Evolutionary conservation across 2,888 invertebrate genomes (phyloP).

Genomic region (Poecilobothrus nobilitatus): DNA sequence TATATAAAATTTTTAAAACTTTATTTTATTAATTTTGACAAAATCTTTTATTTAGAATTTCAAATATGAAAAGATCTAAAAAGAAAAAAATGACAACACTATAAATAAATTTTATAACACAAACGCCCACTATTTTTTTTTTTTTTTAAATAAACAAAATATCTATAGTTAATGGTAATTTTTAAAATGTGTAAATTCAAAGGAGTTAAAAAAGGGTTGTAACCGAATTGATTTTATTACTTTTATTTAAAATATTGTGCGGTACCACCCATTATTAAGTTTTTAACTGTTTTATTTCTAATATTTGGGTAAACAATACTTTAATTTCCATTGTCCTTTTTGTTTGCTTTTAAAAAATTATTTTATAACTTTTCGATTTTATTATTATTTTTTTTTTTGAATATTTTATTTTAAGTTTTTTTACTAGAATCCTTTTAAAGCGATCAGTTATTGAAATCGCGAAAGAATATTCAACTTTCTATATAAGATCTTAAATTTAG

Average conservation of each 20-base stretch:
- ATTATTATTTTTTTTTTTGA: neutral
- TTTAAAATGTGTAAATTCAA: too few relatives aligned
- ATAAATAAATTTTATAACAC: too few relatives aligned
- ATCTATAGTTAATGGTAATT: too few relatives aligned
- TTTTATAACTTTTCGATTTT: constrained; percentile 4
- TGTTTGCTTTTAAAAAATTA: neutral
- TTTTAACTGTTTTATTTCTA: neutral
- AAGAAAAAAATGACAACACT: too few relatives aligned
- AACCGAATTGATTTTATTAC: neutral
- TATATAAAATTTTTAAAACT: too few relatives aligned
- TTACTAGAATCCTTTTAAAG: neutral
- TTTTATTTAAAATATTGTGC: neutral
- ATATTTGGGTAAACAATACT: neutral
- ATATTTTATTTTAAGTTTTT: neutral
- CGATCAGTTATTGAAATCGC: neutral
- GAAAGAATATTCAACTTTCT: neutral
- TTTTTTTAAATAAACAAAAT: too few relatives aligned
- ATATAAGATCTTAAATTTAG: too few relatives aligned
- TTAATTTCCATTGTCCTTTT: neutral
- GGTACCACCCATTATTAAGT: neutral
- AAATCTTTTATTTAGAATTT: too few relatives aligned
- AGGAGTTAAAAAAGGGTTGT: neutral
- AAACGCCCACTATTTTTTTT: too few relatives aligned
- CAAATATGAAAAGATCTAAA: too few relatives aligned
- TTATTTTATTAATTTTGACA: too few relatives aligned